phyloP scores from a whole-genome alignment of 2,888 invertebrate genomes.

The Drosophila anomelani region DNA sequence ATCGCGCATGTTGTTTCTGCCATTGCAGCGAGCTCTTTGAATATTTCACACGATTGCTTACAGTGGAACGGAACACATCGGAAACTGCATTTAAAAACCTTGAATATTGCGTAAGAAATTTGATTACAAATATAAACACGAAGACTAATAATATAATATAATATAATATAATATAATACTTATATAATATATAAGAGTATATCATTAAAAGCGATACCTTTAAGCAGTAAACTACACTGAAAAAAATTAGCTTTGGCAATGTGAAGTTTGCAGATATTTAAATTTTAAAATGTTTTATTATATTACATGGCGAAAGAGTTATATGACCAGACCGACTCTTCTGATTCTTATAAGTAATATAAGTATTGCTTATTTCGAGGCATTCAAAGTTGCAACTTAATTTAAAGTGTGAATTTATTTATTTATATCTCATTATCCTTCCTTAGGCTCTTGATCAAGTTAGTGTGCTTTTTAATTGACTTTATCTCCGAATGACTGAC shows the following conservation, averaged over 20 bases:
- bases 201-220: neutral
- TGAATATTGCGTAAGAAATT: neutral
- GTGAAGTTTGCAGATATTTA: neutral
- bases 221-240: neutral
- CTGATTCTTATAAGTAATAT: neutral
- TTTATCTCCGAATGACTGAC: neutral
- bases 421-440: neutral
- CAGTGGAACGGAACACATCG: conserved; percentile 18
- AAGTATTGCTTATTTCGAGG: neutral
- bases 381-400: neutral
- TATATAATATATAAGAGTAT: no score
- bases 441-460: no score
- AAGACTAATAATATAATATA: no score
- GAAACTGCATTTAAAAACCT: neutral
- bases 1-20: conserved; percentile 16
- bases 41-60: conserved; percentile 72
- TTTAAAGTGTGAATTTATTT: no score
- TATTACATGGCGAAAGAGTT: no score
- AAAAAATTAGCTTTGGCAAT: neutral
- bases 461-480: neutral
- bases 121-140: no score
- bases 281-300: no score
- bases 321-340: neutral
- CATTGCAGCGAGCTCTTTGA: conserved; percentile 59
- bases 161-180: no score